A percentile compares a stretch with the other conserved stretches of the same genome.
Conservation (phyloP, 2,113 vertebrate genomes). For the Gavia stellata region DNA sequence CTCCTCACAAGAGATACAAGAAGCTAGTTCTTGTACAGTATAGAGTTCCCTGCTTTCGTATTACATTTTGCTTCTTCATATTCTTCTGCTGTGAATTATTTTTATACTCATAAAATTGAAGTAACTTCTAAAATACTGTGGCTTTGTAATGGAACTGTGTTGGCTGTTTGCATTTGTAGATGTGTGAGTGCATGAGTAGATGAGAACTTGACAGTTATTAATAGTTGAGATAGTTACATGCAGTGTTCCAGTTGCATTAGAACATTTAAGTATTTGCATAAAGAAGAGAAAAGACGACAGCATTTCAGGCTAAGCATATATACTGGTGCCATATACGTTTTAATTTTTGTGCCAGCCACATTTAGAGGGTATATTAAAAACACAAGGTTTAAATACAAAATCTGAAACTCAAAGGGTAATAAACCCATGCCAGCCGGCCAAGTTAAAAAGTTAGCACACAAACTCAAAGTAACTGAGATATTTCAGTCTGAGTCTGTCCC, state of each 20-base stretch:
- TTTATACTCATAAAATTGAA: not conserved
- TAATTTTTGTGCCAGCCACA: not conserved
- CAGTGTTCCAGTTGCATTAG: not conserved
- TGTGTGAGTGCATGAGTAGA: not conserved
- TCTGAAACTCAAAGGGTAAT: not conserved
- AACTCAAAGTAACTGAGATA: not conserved
- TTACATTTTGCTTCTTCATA: not conserved
- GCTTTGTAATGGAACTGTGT: not conserved
- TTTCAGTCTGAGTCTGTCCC: not conserved
- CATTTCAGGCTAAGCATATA: not conserved
- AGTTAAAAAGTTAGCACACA: accelerated
- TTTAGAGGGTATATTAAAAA: not conserved
- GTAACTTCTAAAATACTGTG: not conserved
- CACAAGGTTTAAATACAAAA: not conserved
- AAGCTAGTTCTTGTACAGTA: not conserved
- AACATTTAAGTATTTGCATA: not conserved
- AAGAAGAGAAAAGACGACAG: not conserved
- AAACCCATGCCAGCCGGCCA: not conserved
- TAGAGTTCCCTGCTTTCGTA: not conserved
- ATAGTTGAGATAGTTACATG: not conserved
- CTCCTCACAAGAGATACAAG: not conserved
- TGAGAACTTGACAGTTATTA: not conserved
- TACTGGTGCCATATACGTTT: not conserved
- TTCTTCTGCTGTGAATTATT: not conserved
- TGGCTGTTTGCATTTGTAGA: not conserved